These are phyloP conservation scores for Drosophila subquinaria DNA, from an alignment of 2,888 invertebrate species.

Conservation along the genomic window DNA sequence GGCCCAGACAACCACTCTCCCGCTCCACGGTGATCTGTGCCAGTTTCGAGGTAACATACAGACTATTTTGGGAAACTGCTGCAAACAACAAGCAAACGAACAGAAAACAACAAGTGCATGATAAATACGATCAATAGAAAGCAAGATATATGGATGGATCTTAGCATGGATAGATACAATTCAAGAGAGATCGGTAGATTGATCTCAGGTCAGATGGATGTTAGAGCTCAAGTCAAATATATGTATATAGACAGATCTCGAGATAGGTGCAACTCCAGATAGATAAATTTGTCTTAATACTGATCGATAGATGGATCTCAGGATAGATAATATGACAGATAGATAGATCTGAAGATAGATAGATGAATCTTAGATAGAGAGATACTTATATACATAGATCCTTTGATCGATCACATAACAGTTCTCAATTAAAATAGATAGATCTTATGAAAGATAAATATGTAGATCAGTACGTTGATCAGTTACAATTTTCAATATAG, in stretches of 20 bases:
- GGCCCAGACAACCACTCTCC: slow-evolving; percentile 93
- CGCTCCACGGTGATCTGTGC: slow-evolving; percentile 93
- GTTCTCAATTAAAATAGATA: neutral
- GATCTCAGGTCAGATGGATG: neutral
- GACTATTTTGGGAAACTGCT: slow-evolving; percentile 89
- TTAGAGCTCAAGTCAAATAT: neutral
- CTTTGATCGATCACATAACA: neutral
- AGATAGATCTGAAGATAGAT: neutral
- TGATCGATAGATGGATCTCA: neutral
- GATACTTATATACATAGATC: neutral
- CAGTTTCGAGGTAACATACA: slow-evolving; percentile 91
- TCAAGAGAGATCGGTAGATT: neutral
- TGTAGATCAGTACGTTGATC: neutral
- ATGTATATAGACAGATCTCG: neutral
- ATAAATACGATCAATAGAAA: slow-evolving; percentile 1
- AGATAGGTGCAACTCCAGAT: neutral
- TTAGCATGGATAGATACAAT: neutral
- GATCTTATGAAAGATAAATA: too few species aligned
- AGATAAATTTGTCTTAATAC: neutral
- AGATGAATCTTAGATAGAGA: neutral
- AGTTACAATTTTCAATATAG: neutral
- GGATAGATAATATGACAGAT: neutral
- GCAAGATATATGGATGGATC: neutral
- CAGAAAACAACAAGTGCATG: neutral
- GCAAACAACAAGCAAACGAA: slow-evolving; percentile 20